Evolutionary conservation across 2,888 invertebrate genomes (phyloP), one percentile per base, ranked within the genome.

Genomic region (Argyresthia goedartella): DNA sequence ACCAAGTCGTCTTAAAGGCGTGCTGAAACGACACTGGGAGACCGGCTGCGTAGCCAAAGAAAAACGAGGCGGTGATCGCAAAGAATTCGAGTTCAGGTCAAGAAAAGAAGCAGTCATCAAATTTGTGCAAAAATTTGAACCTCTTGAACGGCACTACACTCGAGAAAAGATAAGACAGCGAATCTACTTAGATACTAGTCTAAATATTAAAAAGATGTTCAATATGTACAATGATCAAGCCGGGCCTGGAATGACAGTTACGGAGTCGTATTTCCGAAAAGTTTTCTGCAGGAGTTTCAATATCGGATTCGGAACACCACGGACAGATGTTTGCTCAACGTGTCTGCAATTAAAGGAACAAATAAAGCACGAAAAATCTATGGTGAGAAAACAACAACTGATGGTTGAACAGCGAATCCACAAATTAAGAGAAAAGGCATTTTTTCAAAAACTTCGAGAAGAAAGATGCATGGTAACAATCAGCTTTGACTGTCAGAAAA

Each of bases 231-330:
- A 49, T 15, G 51, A 52, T 52, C 48, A 54, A 54, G 54, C 49
- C 35, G 8, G 25, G 34, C 51, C 52, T 1, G 53, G 42, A 13
- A 35, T 52, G 48, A 35, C n/a, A n/a, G n/a, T n/a, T n/a, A n/a
- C n/a, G n/a, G n/a, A 50, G n/a, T 39, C 50, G 10, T 56, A 41
- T 53, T 57, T 57, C 33, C 11, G 53, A 49, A 53, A 53, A 50
- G 49, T 57, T 44, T 57, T 59, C 46, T 54, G 54, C 33, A 13
- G 25, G 8, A 13, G 34, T 11, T 57, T 52, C 53, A 56, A 57
- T 46, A 53, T 59, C 33, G 57, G 56, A 16, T 59, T 59, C 39
- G 56, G 54, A 36, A 49, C 48, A 15, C 59, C 59, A 10, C 35
- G 55, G 41, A 54, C 41, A 36, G 59, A 59, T 36, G 52, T 55